These are phyloP conservation scores for Cyclargus thomasi DNA, from an alignment of 1,140 invertebrate species.

Conservation along the genomic window DNA sequence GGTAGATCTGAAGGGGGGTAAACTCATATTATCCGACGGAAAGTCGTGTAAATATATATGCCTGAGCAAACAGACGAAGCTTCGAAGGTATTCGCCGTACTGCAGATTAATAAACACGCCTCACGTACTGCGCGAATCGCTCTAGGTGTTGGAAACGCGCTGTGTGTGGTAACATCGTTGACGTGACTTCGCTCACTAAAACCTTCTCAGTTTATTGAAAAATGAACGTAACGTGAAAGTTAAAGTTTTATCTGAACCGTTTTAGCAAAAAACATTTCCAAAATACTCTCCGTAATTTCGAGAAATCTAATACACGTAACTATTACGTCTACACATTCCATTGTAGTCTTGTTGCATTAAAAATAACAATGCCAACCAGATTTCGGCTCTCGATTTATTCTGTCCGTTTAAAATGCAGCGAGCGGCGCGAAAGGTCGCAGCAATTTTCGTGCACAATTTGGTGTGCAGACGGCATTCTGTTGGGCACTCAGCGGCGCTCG, in stretches of 20 bases:
- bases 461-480: constrained; percentile 22
- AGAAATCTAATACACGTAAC: background rate
- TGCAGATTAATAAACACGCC: background rate
- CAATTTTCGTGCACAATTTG: constrained; percentile 31
- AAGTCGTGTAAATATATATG: background rate
- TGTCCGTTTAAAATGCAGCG: constrained; percentile 1
- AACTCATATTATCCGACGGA: background rate
- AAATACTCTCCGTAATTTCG: background rate
- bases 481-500: constrained; percentile 18
- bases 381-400: background rate
- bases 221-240: background rate
- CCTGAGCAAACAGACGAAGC: background rate
- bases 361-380: background rate
- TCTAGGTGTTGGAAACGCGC: background rate
- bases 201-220: background rate
- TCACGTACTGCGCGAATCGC: background rate
- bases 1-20: background rate
- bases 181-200: background rate
- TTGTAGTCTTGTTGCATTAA: background rate
- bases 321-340: background rate
- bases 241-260: background rate
- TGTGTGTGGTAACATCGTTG: background rate
- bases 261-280: background rate
- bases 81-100: background rate
- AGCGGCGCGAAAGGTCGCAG: constrained; percentile 16